A percentile compares a stretch with the other conserved stretches of the same genome.
These are phyloP conservation scores for Thymallus thymallus DNA, from an alignment of 2,113 vertebrate species.

Conservation along the genomic window DNA sequence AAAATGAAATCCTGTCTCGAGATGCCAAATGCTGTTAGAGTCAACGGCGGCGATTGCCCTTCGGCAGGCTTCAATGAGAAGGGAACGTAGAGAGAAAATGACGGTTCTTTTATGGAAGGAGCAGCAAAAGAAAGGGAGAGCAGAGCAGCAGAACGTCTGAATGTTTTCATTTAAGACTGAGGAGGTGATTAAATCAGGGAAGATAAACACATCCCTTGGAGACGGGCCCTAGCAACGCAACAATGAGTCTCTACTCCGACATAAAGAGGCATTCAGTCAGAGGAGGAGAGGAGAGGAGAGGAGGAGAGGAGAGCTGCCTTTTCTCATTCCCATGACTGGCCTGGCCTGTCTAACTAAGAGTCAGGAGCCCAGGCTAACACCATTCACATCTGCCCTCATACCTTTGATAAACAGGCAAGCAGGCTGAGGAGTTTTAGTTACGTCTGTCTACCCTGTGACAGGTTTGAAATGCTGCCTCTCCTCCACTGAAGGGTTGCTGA, in stretches of 20 bases:
- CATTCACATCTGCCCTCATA: neutral
- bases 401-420: slow-evolving; percentile 35
- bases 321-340: neutral
- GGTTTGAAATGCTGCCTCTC: slow-evolving; percentile 42
- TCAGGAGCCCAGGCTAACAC: neutral
- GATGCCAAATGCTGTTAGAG: slow-evolving; percentile 66
- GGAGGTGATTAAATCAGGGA: slow-evolving; percentile 32
- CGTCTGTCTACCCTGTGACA: slow-evolving; percentile 34
- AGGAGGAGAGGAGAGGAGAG: neutral
- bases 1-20: slow-evolving; percentile 64
- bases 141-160: slow-evolving; percentile 10
- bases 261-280: slow-evolving; percentile 17
- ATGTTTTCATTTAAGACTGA: slow-evolving; percentile 31
- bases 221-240: slow-evolving; percentile 23
- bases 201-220: slow-evolving; percentile 40
- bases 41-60: slow-evolving; percentile 44
- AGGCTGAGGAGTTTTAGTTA: slow-evolving; percentile 15
- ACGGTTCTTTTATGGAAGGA: slow-evolving; percentile 32
- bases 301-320: neutral
- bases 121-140: slow-evolving; percentile 10
- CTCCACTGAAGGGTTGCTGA: slow-evolving; percentile 54
- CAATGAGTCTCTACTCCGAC: slow-evolving; percentile 19
- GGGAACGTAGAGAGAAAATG: slow-evolving; percentile 28
- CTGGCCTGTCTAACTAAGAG: neutral
- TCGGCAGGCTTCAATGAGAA: slow-evolving; percentile 23